Conservation (phyloP, 2,113 vertebrate genomes). For the Catharus fuscescens region DNA sequence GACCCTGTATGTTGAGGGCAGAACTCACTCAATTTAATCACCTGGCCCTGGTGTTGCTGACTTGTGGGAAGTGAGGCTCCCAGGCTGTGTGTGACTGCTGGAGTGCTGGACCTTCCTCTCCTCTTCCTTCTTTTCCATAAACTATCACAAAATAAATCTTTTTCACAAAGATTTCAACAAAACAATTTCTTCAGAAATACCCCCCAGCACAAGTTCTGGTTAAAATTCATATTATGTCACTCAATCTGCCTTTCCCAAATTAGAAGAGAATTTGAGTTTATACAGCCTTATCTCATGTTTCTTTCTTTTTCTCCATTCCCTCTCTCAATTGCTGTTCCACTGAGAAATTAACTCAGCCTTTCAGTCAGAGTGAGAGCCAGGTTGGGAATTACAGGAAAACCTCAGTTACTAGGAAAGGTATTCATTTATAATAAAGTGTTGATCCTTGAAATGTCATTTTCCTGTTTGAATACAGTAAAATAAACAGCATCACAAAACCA, state of each 20-base stretch:
- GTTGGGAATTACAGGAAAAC: not conserved
- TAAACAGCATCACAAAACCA: constrained; percentile 14
- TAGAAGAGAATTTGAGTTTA: not conserved
- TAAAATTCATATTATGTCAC: not conserved
- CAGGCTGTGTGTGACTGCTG: not conserved
- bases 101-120: not conserved
- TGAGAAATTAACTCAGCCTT: constrained; percentile 39
- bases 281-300: not conserved
- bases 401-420: not conserved
- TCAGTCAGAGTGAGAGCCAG: not conserved
- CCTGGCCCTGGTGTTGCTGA: fast-evolving
- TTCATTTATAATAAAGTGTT: constrained; percentile 28
- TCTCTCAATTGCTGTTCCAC: not conserved
- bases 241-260: not conserved
- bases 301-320: not conserved
- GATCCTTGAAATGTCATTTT: constrained; percentile 29
- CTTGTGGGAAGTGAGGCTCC: not conserved
- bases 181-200: not conserved
- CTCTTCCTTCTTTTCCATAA: not conserved
- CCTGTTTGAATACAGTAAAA: not conserved
- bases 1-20: not conserved
- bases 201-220: not conserved
- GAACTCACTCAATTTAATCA: not conserved
- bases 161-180: not conserved
- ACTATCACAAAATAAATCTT: not conserved